Conservation (phyloP, 1,140 invertebrate species). For the Camponotus vicinus region DNA sequence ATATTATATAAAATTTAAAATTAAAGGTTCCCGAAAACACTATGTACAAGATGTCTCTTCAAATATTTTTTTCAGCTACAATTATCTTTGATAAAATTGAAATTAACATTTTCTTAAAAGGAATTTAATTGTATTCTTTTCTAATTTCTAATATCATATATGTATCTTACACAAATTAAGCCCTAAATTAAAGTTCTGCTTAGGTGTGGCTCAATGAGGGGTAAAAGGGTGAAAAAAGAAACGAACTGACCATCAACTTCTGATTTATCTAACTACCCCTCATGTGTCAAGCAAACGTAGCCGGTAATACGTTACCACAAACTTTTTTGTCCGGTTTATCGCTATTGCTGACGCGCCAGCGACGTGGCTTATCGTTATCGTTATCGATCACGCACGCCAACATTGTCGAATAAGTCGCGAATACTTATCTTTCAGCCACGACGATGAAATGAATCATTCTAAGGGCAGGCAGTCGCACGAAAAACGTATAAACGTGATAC, state of each 20-base stretch:
- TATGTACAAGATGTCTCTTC: not conserved
- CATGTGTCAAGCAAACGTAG: not conserved
- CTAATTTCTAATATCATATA: not conserved
- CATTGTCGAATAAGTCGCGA: conserved; percentile 47
- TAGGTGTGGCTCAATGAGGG: not conserved
- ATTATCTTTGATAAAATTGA: not conserved
- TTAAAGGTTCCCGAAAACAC: no score
- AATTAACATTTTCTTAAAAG: not conserved
- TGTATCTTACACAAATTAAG: not conserved
- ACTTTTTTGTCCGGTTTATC: conserved; percentile 53
- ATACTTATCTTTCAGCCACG: conserved; percentile 61
- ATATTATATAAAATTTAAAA: conserved; percentile 2
- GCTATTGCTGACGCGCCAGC: conserved; percentile 41
- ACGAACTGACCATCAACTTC: not conserved
- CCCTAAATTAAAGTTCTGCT: not conserved
- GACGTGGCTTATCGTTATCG: conserved; percentile 69
- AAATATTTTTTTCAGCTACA: not conserved
- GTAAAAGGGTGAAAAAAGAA: not conserved
- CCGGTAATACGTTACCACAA: conserved; percentile 18
- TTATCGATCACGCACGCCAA: conserved; percentile 63
- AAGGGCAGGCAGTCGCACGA: conserved; percentile 18
- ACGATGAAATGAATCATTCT: conserved; percentile 68
- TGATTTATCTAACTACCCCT: conserved; percentile 11
- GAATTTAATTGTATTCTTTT: not conserved
- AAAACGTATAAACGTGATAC: conserved; percentile 32